These are phyloP conservation scores for Drymonia ruficornis DNA, from an alignment of 2,888 invertebrate species.

Conservation along the genomic window DNA sequence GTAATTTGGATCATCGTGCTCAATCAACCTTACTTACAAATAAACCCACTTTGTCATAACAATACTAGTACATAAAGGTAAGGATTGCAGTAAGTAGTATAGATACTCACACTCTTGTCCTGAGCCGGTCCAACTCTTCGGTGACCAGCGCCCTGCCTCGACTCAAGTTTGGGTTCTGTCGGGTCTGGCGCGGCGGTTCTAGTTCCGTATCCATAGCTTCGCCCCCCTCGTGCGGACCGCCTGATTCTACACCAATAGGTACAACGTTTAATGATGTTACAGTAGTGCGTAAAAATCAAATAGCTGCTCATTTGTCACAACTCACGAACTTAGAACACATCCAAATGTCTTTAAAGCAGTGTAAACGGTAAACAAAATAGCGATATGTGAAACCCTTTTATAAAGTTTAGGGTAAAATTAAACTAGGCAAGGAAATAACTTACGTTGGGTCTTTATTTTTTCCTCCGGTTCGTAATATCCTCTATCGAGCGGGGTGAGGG, in stretches of 20 bases:
- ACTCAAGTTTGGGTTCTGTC: slow-evolving; percentile 73
- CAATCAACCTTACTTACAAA: too few species aligned
- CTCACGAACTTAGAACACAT: too few species aligned
- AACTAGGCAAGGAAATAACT: slow-evolving; percentile 39
- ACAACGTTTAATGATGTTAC: too few species aligned
- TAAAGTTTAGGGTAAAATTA: background rate
- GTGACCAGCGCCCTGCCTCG: slow-evolving; percentile 65
- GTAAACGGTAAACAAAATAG: too few species aligned
- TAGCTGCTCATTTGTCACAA: too few species aligned
- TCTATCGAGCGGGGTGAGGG: slow-evolving; percentile 57
- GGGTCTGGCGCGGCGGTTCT: slow-evolving; percentile 58
- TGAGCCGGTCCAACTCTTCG: slow-evolving; percentile 57
- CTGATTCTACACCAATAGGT: slow-evolving; percentile 13
- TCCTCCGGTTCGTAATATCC: slow-evolving; percentile 50
- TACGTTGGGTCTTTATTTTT: slow-evolving; percentile 32
- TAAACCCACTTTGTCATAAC: too few species aligned
- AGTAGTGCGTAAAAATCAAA: too few species aligned
- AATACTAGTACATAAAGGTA: too few species aligned
- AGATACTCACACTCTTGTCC: slow-evolving; percentile 63
- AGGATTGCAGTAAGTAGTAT: too few species aligned
- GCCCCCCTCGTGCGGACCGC: slow-evolving; percentile 41
- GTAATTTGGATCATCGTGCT: too few species aligned
- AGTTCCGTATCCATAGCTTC: slow-evolving; percentile 26
- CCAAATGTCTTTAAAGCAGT: too few species aligned
- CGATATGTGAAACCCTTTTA: too few species aligned